phyloP scores from a whole-genome alignment of 1,140 invertebrate species.

The Cataglyphis hispanica region DNA sequence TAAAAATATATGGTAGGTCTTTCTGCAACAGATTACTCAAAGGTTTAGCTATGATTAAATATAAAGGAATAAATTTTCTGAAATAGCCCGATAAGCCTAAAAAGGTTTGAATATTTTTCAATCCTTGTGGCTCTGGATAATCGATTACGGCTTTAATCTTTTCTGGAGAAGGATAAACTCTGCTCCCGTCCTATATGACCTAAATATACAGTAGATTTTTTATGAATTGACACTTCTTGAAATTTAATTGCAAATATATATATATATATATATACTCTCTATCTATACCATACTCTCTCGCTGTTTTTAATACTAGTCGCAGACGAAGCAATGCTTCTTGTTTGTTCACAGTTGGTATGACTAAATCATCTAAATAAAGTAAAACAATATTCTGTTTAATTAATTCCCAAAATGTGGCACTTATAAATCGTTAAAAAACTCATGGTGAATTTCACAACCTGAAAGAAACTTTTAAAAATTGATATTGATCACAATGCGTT shows the following conservation, averaged over 20 bases:
- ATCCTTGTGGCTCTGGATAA: neutral
- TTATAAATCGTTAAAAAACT: slow-evolving; percentile 56
- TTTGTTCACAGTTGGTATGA: neutral
- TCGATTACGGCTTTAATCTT: slow-evolving; percentile 1
- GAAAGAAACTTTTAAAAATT: slow-evolving; percentile 1
- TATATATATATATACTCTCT: too few relatives aligned
- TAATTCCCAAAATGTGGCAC: slow-evolving; percentile 12
- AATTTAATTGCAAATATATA: slow-evolving; percentile 21
- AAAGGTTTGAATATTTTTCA: slow-evolving; percentile 19
- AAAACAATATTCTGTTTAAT: neutral
- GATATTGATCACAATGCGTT: slow-evolving; percentile 5
- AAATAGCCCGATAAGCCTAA: slow-evolving; percentile 23
- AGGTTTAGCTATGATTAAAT: neutral
- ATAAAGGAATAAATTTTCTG: neutral
- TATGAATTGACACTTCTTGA: slow-evolving; percentile 18
- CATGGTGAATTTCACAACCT: slow-evolving; percentile 22
- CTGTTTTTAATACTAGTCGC: neutral
- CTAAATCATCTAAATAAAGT: slow-evolving; percentile 30
- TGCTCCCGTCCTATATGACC: neutral
- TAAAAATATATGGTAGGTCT: neutral
- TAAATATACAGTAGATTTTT: neutral
- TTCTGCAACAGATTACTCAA: neutral
- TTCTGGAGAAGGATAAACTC: neutral
- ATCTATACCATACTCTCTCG: neutral
- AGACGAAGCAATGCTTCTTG: neutral